A percentile compares a stretch with the other conserved stretches of the same genome.
Conservation (phyloP, 2,888 invertebrate genomes). For the Chloroclysta siterata region DNA sequence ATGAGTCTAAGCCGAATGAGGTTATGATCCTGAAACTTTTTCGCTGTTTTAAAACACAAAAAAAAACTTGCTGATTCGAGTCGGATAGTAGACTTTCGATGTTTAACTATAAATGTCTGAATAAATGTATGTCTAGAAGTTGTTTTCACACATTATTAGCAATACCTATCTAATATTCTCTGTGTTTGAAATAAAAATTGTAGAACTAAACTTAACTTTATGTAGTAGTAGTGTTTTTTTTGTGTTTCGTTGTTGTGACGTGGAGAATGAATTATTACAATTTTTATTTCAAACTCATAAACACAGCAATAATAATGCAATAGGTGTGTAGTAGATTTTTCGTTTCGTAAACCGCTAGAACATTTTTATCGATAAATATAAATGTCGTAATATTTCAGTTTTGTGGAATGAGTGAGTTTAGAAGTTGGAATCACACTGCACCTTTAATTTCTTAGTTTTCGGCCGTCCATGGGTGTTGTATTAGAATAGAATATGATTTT, state of each 20-base stretch:
- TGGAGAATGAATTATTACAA: slow-evolving; percentile 41
- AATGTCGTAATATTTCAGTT: slow-evolving; percentile 11
- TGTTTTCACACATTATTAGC: slow-evolving; percentile 54
- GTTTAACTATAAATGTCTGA: slow-evolving; percentile 47
- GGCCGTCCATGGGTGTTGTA: slow-evolving; percentile 82
- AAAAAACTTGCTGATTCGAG: slow-evolving; percentile 46
- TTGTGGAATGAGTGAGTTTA: slow-evolving; percentile 29
- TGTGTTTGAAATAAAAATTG: slow-evolving; percentile 62
- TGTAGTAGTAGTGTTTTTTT: neutral
- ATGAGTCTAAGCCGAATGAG: neutral
- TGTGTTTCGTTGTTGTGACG: neutral
- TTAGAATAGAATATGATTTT: slow-evolving; percentile 52
- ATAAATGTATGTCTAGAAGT: slow-evolving; percentile 45
- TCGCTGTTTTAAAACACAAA: neutral
- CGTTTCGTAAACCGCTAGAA: slow-evolving; percentile 76
- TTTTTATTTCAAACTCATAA: slow-evolving; percentile 58
- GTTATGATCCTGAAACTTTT: neutral
- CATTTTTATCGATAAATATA: slow-evolving; percentile 52
- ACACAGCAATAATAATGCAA: slow-evolving; percentile 80
- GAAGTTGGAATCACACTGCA: slow-evolving; percentile 37
- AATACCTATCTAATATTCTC: slow-evolving; percentile 67
- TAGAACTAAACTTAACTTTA: slow-evolving; percentile 7
- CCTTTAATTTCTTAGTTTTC: slow-evolving; percentile 58
- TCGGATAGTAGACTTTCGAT: slow-evolving; percentile 50
- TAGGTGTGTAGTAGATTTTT: slow-evolving; percentile 72